Evolutionary conservation across 2,888 invertebrate species (phyloP), one percentile per base, ranked within the genome.

Genomic region (Bembecia ichneumoniformis): DNA sequence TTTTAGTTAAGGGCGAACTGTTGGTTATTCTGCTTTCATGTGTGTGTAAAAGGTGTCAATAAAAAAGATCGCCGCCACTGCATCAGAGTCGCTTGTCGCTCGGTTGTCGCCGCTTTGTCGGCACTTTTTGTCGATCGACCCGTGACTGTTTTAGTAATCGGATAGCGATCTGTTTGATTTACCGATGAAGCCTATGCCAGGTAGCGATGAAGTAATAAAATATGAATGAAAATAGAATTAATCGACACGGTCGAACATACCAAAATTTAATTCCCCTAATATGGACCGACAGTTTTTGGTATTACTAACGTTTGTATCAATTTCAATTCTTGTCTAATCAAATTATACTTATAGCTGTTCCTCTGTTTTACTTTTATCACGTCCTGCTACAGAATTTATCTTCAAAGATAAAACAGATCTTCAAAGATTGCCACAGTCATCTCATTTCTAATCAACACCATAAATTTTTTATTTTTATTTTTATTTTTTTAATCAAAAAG

Each of bases 91-190:
- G 66, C 46, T 34, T 46, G 60, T 68, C 71, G 71, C 64, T 62
- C 64, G 64, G 62, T 58, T 60, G 66, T 65, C 66, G 68, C 58
- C 60, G 57, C 77, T 83, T 81, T 84, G 86, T 81, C 86, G 86
- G 86, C 78, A 71, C 73, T 86, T 86, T 84, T 84, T 83, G 66
- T 73, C 58, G 61, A 55, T 51, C 53, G 63, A 62, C 47, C 75
- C 78, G 79, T 82, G 83, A 84, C 84, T 78, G 82, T 81, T 84
- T 84, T 82, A 81, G 80, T 82, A 84, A 84, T 81, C 72, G 65
- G 75, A 82, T 75, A 78, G 69, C 69, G 74, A 78, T 77, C 72
- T 74, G 68, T 69, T 74, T 69, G 66, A 66, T 59, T 69, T 66
- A 66, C 68, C 64, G 64, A 62, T 62, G 61, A 68, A 63, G 62